Conservation (phyloP, 2,888 invertebrate species). For the Isoperla grammatica region DNA sequence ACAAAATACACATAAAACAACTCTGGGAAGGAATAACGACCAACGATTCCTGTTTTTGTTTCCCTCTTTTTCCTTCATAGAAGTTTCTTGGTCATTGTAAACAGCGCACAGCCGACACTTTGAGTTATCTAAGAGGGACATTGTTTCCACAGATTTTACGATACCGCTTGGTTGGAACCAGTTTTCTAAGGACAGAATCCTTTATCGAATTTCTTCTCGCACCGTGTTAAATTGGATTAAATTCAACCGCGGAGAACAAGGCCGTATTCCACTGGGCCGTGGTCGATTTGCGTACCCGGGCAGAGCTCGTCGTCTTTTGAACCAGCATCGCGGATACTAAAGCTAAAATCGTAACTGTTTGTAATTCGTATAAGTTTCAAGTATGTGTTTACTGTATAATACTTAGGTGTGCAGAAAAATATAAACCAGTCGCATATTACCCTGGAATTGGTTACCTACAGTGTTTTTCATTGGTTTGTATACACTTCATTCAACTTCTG, state of each 20-base stretch:
- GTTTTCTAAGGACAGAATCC: conserved; percentile 1
- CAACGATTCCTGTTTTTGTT: not conserved
- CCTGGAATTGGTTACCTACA: too few relatives aligned
- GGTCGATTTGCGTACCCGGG: not conserved
- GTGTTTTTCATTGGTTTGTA: too few relatives aligned
- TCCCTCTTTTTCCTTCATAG: not conserved
- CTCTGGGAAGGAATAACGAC: too few relatives aligned
- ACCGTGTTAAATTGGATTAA: conserved; percentile 24
- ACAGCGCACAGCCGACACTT: conserved; percentile 6
- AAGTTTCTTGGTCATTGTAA: conserved; percentile 10
- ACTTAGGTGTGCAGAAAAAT: too few relatives aligned
- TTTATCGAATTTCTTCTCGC: conserved; percentile 17
- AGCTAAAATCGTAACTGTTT: too few relatives aligned
- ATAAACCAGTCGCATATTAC: too few relatives aligned
- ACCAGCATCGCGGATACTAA: too few relatives aligned
- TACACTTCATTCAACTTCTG: too few relatives aligned
- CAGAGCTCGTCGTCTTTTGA: too few relatives aligned
- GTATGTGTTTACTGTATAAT: too few relatives aligned
- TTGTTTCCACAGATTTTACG: conserved; percentile 16
- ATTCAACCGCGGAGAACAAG: conserved; percentile 13
- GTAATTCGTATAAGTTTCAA: too few relatives aligned
- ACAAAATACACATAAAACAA: conserved; percentile 1
- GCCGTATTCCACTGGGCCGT: not conserved
- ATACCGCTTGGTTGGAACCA: conserved; percentile 9
- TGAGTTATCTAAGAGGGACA: conserved; percentile 15